Evolutionary conservation across 1,140 invertebrate species (phyloP).

Genomic region (Tribolium madens): DNA sequence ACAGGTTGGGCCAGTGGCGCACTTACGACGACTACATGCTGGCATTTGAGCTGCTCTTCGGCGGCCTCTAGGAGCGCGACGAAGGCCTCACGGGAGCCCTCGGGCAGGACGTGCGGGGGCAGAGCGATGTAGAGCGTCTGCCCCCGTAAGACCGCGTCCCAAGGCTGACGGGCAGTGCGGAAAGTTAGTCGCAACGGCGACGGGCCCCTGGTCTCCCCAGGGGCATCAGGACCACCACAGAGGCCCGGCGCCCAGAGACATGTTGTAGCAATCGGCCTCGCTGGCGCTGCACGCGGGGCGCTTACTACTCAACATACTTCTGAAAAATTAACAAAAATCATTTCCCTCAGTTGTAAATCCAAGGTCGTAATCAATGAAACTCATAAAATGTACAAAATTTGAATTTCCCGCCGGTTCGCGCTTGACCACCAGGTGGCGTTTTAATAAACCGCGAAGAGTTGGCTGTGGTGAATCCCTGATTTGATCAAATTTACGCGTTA

Average conservation of each 20-base stretch:
- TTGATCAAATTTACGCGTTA: no score
- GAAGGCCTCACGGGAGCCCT: conserved; percentile 94
- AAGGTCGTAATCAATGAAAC: no score
- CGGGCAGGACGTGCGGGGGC: conserved; percentile 83
- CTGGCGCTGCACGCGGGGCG: conserved; percentile 70
- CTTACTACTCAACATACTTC: conserved; percentile 67
- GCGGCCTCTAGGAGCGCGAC: conserved; percentile 94
- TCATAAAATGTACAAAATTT: no score
- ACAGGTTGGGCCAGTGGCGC: conserved; percentile 2
- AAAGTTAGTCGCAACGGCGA: conserved; percentile 64
- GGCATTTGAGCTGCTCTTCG: conserved; percentile 90
- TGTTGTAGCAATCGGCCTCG: conserved; percentile 77
- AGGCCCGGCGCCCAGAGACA: conserved; percentile 97
- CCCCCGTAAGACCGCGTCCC: conserved; percentile 75
- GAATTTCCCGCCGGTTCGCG: no score
- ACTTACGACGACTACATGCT: conserved; percentile 77
- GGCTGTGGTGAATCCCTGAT: no score
- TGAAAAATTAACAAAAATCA: not conserved
- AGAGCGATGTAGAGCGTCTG: conserved; percentile 88
- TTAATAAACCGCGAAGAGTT: no score
- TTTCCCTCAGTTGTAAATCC: no score
- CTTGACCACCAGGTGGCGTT: no score
- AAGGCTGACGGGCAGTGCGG: conserved; percentile 63
- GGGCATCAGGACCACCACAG: conserved; percentile 96
- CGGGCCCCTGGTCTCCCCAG: conserved; percentile 70